These are phyloP conservation scores for Drosophila subquinaria DNA, from an alignment of 2,888 invertebrate genomes.

Conservation along the genomic window DNA sequence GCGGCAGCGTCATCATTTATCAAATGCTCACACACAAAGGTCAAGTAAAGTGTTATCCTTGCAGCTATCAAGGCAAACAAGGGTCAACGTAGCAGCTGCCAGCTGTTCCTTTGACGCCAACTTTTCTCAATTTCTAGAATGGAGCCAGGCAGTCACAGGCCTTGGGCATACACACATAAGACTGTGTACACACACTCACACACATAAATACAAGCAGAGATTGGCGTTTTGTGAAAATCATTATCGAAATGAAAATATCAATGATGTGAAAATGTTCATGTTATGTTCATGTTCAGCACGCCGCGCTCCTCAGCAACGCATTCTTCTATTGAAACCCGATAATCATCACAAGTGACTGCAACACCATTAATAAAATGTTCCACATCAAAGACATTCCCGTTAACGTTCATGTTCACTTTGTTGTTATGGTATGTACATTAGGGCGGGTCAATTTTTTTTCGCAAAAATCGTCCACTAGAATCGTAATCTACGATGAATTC, in stretches of 20 bases:
- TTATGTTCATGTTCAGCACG: background rate
- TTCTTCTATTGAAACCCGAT: slow-evolving; percentile 34
- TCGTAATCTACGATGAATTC: too few relatives aligned
- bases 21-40: slow-evolving; percentile 63
- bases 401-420: background rate
- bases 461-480: too few relatives aligned
- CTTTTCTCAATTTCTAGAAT: slow-evolving; percentile 14
- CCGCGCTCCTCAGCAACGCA: background rate
- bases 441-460: too few relatives aligned
- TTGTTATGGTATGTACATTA: background rate
- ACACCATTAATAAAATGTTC: slow-evolving; percentile 55
- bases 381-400: slow-evolving; percentile 25
- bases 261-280: slow-evolving; percentile 52
- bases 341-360: slow-evolving; percentile 42
- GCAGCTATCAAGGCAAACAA: slow-evolving; percentile 65
- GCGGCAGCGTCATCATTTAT: slow-evolving; percentile 67
- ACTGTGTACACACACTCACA: background rate
- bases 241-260: slow-evolving; percentile 71
- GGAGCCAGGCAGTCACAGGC: slow-evolving; percentile 1
- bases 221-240: slow-evolving; percentile 52
- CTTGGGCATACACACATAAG: slow-evolving; percentile 6
- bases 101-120: slow-evolving; percentile 62
- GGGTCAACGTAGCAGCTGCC: slow-evolving; percentile 53
- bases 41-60: slow-evolving; percentile 77
- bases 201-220: slow-evolving; percentile 1